phyloP scores from a whole-genome alignment of 2,113 vertebrate genomes.

The Sterrhoptilus dennistouni region DNA sequence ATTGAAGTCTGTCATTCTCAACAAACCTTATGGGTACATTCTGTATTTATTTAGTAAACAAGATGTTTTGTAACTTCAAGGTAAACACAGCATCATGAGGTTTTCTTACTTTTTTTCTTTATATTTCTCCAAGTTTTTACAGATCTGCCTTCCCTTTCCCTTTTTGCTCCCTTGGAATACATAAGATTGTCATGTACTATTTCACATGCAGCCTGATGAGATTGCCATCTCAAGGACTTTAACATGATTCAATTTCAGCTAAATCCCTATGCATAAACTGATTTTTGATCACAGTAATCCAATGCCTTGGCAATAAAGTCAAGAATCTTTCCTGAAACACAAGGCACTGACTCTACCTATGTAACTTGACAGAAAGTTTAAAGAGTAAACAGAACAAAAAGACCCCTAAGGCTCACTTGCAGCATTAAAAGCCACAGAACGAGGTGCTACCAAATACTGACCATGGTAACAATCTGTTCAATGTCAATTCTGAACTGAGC shows the following conservation, averaged over 20 bases:
- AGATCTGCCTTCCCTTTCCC: not conserved
- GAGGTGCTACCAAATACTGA: not conserved
- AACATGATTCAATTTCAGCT: not conserved
- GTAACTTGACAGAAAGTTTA: not conserved
- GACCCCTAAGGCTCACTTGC: not conserved
- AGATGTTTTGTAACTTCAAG: not conserved
- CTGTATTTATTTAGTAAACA: not conserved
- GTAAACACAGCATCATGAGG: not conserved
- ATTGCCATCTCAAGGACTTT: not conserved
- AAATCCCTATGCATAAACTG: not conserved
- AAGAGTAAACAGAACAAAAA: not conserved
- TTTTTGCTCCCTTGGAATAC: not conserved
- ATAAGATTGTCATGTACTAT: not conserved
- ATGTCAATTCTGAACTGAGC: not conserved
- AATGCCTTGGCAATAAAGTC: not conserved
- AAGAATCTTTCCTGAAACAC: not conserved
- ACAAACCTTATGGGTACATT: not conserved
- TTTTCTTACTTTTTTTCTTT: not conserved
- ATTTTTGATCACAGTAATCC: not conserved
- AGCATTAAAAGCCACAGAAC: not conserved
- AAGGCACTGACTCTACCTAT: not conserved
- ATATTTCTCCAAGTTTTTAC: not conserved
- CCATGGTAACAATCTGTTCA: not conserved
- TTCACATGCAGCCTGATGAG: not conserved
- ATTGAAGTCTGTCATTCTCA: not conserved